Percentiles rank a stretch among this genome's conserved stretches.
phyloP scores from a whole-genome alignment of 2,797 vertebrate genomes.

The Xenentodon cancila region DNA sequence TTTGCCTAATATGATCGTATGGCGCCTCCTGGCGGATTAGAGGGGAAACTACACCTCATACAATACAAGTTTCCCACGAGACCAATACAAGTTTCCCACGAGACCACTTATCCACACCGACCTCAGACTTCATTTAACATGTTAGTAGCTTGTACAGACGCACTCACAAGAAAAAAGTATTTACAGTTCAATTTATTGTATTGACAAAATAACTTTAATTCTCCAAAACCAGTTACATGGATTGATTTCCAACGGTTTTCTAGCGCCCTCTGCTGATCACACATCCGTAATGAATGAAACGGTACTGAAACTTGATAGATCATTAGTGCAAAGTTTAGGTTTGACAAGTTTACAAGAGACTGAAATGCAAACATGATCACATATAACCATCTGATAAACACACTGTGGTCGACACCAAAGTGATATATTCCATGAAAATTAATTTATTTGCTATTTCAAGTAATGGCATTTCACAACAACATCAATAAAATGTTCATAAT shows the following conservation, averaged over 20 bases:
- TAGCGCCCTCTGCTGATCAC: conserved; percentile 30
- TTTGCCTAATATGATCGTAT: not conserved
- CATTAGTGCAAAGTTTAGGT: not conserved
- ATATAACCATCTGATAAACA: not conserved
- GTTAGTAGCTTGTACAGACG: not conserved
- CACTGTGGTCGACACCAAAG: conserved; percentile 11
- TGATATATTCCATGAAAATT: conserved; percentile 9
- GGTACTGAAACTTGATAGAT: rapidly evolving
- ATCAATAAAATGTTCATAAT: conserved; percentile 53
- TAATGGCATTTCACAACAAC: conserved; percentile 40
- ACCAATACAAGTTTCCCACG: too few species aligned
- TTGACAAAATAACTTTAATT: not conserved
- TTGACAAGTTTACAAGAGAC: not conserved
- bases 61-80: too few species aligned
- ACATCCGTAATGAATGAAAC: not conserved
- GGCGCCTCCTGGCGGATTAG: conserved; percentile 35
- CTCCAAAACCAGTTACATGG: not conserved
- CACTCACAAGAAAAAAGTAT: not conserved
- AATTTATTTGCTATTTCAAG: conserved; percentile 63
- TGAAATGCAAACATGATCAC: conserved; percentile 1
- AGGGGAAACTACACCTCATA: rapidly evolving
- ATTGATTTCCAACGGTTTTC: not conserved
- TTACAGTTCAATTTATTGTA: conserved; percentile 25
- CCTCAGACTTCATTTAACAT: too few species aligned
- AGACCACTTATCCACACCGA: too few species aligned